Base-by-base conservation (phyloP, 2,113 vertebrate genomes). In the Oreochromis tanganicae region DNA sequence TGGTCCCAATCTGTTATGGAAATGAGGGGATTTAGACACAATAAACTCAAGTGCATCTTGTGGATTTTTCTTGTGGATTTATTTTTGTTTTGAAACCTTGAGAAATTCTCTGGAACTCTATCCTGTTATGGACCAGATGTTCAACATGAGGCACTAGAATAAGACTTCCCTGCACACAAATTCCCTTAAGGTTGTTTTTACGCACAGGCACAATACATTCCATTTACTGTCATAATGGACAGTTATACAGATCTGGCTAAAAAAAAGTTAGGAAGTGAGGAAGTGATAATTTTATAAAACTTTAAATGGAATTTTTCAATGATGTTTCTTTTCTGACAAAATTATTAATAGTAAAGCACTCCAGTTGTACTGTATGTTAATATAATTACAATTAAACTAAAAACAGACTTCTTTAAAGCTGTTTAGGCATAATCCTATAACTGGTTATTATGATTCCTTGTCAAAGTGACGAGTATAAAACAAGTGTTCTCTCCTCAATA, bases 1-100 rank as follows among this genome's bases (percentile, higher is more conserved):
- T 88, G 43, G 43, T 84, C 63, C 92, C 89, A 93, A 95, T 93
- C 91, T 94, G 88, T 91, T 93, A 93, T 94, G 94, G 90, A 91
- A 94, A 94, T 95, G 66, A 92, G 85, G 84, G 92, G 92, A 95
- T 94, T 93, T 91, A 91, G 87, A 91, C 87, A 88, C 87, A 90
- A 93, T 93, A 87, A 88, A 94, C 80, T 90, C 79, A 92, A 91
- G 84, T 93, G 92, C 89, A 92, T 91, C 36, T 85, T 91, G 88
- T 89, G 89, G 86, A 84, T 94, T 93, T 92, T 84, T 84, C 50
- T 80, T 43, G 79, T 80, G 83, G 91, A 88, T 90, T 94, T 92
- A 81, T 87, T 94, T 91, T 87, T 91, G 85, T 89, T 89, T 90
- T 91, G 71, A 91, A 93, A 91, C 85, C 90, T 91, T 29, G 24